Percentiles rank a stretch among this genome's conserved stretches.
These are phyloP conservation scores for Acipenser transmontanus DNA, from an alignment of 2,797 vertebrate genomes.

Conservation along the genomic window DNA sequence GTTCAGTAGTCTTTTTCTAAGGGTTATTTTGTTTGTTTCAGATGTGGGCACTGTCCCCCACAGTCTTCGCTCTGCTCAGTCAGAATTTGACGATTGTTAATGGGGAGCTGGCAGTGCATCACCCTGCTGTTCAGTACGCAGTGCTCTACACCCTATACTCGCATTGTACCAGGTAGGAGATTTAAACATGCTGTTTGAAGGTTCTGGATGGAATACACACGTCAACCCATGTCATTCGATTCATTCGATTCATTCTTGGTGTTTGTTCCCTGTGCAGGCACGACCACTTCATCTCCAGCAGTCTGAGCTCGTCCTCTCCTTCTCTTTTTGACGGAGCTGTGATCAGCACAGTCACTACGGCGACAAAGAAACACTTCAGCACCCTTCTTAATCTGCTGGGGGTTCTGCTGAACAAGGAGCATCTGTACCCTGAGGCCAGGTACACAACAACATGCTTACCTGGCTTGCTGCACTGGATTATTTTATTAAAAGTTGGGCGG, in stretches of 20 bases:
- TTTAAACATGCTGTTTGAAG: not conserved
- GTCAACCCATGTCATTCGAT: no score
- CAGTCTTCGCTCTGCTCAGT: conserved; percentile 91
- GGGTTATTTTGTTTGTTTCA: conserved; percentile 29
- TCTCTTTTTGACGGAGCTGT: conserved; percentile 94
- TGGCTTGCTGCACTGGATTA: no score
- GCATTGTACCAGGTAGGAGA: conserved; percentile 86
- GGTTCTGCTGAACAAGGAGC: conserved; percentile 79
- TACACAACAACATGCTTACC: conserved; percentile 28
- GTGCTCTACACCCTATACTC: conserved; percentile 92
- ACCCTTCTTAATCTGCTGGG: conserved; percentile 86
- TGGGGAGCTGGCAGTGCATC: conserved; percentile 77
- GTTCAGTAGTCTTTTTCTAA: no score
- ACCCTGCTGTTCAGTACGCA: conserved; percentile 90
- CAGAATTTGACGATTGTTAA: conserved; percentile 88
- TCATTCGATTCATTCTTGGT: no score
- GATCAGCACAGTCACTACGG: conserved; percentile 97
- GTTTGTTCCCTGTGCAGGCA: conserved; percentile 58
- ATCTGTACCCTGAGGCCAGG: conserved; percentile 84
- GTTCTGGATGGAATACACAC: no score
- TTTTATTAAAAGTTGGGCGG: no score
- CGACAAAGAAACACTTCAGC: conserved; percentile 96
- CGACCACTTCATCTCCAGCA: conserved; percentile 97
- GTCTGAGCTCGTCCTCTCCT: conserved; percentile 91
- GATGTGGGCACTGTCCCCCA: conserved; percentile 98